Base-by-base conservation (phyloP, 2,888 invertebrate genomes). In the Dendrolimus houi region DNA sequence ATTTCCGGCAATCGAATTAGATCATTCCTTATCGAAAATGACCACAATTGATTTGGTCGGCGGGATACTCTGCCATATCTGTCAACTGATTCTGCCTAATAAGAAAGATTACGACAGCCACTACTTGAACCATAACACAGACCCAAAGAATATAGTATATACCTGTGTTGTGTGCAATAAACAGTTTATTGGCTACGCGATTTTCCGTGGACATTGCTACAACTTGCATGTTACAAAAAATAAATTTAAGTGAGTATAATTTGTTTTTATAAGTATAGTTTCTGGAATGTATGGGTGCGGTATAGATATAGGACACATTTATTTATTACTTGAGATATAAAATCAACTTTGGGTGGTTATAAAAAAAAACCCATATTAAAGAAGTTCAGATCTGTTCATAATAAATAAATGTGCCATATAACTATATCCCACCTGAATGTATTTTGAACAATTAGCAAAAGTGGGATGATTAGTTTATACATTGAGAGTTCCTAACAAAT, bases 141-240 rank as follows among this genome's bases (percentile, higher is more conserved):
- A 69, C 29, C 67, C 60, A 9, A 63, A 68, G 13, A 75, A 76
- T 6, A 79, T 85, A 53, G 79, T 90, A 17, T 93, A 93, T 74
- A 92, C 92, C 8, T 93, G 93, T 71, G 90, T 92, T 8, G 85
- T 85, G 61, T 93, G 93, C 71, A 83, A 82, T 65, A 92, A 91
- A 66, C 87, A 91, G 61, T 85, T 92, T 61, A 77, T 82, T 52
- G 87, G 87, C 57, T 93, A 93, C 72, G 85, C 91, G 2, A 91
- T 90, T 58, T 93, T 93, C 77, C 83, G 92, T 57, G 92, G 92
- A 41, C 93, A 93, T 75, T 93, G 93, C 76, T 93, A 93, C 71
- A 72, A 73, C 55, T 77, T 79, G 10, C 93, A 93, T 72, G 91
- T 92, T 53, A 85, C 85, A 17, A 92, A 92, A 70, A 85, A 91